A percentile compares a stretch with the other conserved stretches of the same genome.
Evolutionary conservation across 2,113 vertebrate species (phyloP).

Genomic region (Odocoileus virginianus): DNA sequence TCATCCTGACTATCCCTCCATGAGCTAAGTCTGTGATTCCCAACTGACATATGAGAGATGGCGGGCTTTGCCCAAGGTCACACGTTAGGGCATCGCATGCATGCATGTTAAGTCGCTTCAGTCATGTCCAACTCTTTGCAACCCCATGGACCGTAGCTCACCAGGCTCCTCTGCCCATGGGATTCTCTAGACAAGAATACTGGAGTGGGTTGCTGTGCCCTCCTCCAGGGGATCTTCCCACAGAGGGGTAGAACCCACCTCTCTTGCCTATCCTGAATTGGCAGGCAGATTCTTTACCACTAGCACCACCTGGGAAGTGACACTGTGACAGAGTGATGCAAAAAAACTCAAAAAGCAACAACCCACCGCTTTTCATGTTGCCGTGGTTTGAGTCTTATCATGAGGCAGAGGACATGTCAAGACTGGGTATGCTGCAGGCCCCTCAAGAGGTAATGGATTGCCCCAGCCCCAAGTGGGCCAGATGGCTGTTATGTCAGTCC

Average conservation of each 20-base stretch:
- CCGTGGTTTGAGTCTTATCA: neutral
- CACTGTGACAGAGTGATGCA: neutral
- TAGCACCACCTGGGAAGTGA: neutral
- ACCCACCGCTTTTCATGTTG: neutral
- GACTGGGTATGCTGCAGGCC: neutral
- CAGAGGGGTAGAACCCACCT: neutral
- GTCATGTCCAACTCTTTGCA: neutral
- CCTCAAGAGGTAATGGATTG: neutral
- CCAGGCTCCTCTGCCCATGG: neutral
- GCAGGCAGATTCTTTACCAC: neutral
- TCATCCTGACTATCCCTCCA: neutral
- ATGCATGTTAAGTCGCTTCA: neutral
- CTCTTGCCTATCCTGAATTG: neutral
- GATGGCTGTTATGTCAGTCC: neutral
- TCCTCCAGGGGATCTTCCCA: neutral
- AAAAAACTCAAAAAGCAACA: neutral
- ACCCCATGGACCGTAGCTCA: neutral
- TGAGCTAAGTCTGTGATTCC: neutral
- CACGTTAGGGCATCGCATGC: neutral
- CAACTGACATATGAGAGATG: neutral
- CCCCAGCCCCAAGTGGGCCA: neutral
- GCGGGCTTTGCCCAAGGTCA: neutral
- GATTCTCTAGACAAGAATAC: neutral
- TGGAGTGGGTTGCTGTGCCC: neutral
- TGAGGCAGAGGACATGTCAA: neutral